Conservation (phyloP, 37 sponge, comb jelly and placozoan species). For the Halisarca cf. caerulea region DNA sequence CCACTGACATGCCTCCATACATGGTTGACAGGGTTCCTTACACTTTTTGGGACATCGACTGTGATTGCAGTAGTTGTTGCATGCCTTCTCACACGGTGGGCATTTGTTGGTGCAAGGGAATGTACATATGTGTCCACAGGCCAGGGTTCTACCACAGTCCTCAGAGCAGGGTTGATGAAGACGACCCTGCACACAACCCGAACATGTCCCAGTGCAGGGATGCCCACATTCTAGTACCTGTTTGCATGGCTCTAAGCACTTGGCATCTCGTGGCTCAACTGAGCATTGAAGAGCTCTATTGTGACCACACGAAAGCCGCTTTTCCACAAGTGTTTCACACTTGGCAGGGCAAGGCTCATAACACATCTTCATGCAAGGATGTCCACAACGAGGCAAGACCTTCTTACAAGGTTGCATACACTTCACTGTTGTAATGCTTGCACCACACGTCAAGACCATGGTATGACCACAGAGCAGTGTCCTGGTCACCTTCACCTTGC, state of each 20-base stretch:
- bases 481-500: constrained; percentile 48
- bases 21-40: constrained; percentile 69
- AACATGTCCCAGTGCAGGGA: constrained; percentile 73
- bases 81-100: constrained; percentile 67
- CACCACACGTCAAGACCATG: constrained; percentile 35
- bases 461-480: constrained; percentile 63
- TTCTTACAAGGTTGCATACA: constrained; percentile 61
- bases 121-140: constrained; percentile 81
- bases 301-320: constrained; percentile 70
- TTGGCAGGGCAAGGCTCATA: constrained; percentile 44
- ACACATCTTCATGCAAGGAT: constrained; percentile 68
- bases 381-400: constrained; percentile 68
- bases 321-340: constrained; percentile 34
- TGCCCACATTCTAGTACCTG: constrained; percentile 70
- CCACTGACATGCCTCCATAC: constrained; percentile 84
- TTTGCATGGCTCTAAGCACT: constrained; percentile 50
- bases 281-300: constrained; percentile 27
- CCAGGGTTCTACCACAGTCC: constrained; percentile 68
- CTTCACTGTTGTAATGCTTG: background rate
- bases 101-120: constrained; percentile 68
- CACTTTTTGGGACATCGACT: constrained; percentile 74
- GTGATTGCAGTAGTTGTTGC: constrained; percentile 76
- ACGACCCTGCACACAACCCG: constrained; percentile 64
- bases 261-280: background rate
- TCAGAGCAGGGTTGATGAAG: constrained; percentile 63